Conservation (phyloP, 2,888 invertebrate species). For the Heterodera filipjevi region DNA sequence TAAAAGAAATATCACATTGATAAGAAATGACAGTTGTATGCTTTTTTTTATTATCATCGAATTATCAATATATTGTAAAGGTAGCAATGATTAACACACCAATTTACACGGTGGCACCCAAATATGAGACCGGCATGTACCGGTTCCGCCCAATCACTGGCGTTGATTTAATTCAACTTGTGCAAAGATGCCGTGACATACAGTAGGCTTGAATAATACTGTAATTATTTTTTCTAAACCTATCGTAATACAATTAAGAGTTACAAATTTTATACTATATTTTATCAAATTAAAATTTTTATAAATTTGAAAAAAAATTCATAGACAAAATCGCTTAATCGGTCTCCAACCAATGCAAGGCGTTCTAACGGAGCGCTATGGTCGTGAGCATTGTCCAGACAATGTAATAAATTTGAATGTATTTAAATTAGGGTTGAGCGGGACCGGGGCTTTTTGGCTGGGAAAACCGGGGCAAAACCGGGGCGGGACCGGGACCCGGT, state of each 20-base stretch:
- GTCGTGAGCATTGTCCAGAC: constrained; percentile 59
- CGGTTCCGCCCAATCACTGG: constrained; percentile 60
- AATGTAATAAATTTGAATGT: constrained; percentile 38
- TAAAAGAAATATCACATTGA: too few relatives aligned
- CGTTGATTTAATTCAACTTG: constrained; percentile 53
- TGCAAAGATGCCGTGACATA: constrained; percentile 57
- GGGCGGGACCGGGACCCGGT: too few relatives aligned
- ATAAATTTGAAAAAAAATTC: constrained; percentile 22
- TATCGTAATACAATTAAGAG: constrained; percentile 16
- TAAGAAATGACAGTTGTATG: too few relatives aligned
- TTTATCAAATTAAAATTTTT: constrained; percentile 2
- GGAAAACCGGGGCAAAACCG: too few relatives aligned
- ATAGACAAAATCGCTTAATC: constrained; percentile 43
- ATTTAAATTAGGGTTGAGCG: too few relatives aligned
- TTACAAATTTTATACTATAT: neutral
- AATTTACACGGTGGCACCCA: constrained; percentile 55
- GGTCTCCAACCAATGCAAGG: constrained; percentile 57
- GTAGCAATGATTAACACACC: constrained; percentile 56
- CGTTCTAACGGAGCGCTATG: constrained; percentile 51
- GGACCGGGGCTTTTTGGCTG: too few relatives aligned
- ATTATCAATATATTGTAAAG: neutral
- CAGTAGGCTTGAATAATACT: neutral
- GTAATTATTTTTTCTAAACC: constrained; percentile 38
- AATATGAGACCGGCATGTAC: constrained; percentile 56
- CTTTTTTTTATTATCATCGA: too few relatives aligned